Evolutionary conservation across 2,113 vertebrate genomes (phyloP).

Genomic region (Prunella himalayana): DNA sequence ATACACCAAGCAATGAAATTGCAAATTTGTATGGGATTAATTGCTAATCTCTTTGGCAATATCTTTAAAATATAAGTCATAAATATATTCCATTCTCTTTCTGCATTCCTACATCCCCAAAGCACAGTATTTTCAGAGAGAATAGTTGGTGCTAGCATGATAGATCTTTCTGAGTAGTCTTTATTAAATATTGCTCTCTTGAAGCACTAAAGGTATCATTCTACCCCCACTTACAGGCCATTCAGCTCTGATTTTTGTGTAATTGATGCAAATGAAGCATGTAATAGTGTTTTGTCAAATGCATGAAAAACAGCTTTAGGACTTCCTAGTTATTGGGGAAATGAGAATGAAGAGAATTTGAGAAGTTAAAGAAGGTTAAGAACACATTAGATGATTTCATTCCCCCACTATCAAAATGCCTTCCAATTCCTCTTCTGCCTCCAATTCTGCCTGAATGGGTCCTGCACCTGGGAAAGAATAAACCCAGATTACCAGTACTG

Average conservation of each 20-base stretch:
- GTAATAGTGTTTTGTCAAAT: not conserved
- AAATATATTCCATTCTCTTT: not conserved
- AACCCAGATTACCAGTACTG: not conserved
- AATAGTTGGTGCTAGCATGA: not conserved
- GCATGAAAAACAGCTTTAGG: not conserved
- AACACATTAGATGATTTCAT: not conserved
- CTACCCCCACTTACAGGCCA: not conserved
- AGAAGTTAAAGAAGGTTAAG: not conserved
- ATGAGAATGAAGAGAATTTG: not conserved
- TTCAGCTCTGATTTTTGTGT: not conserved
- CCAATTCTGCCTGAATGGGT: not conserved
- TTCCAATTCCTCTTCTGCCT: not conserved
- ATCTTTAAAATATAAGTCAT: not conserved
- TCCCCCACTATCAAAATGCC: not conserved
- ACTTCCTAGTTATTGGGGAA: not conserved
- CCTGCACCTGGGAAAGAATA: not conserved
- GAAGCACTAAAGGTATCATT: not conserved
- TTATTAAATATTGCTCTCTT: not conserved
- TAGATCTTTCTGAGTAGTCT: not conserved
- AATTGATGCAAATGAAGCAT: not conserved
- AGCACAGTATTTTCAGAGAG: not conserved
- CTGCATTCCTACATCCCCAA: not conserved
- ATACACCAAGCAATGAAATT: not conserved
- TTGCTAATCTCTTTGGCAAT: not conserved
- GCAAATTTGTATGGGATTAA: not conserved